Percentiles rank a stretch among this genome's conserved stretches.
Evolutionary conservation across 2,888 invertebrate genomes (phyloP).

Genomic region (Graphium colonna): DNA sequence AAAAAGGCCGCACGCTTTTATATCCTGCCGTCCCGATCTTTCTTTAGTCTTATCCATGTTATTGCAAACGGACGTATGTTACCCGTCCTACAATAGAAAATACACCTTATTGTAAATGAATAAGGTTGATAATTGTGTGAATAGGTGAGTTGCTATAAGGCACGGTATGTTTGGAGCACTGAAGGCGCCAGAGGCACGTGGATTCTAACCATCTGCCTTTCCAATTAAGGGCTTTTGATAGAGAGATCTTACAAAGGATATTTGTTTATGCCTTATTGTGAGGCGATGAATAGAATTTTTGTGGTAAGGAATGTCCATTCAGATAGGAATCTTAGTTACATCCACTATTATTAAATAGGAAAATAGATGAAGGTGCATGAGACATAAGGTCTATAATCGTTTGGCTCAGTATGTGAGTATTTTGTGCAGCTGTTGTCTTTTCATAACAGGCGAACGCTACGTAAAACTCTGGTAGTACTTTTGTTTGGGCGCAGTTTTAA

Average conservation of each 20-base stretch:
- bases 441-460: constrained; percentile 11
- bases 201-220: constrained; percentile 51
- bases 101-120: background rate
- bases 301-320: constrained; percentile 36
- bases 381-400: background rate
- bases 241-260: constrained; percentile 25
- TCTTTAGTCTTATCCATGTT: constrained; percentile 10
- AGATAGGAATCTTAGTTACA: constrained; percentile 31
- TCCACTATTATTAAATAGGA: background rate
- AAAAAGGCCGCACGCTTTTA: constrained; percentile 17
- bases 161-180: constrained; percentile 22
- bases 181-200: constrained; percentile 52
- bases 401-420: background rate
- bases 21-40: constrained; percentile 18
- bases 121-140: constrained; percentile 13
- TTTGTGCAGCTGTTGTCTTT: constrained; percentile 16
- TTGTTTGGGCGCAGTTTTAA: no score
- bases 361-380: background rate
- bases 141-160: background rate
- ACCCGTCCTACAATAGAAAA: background rate
- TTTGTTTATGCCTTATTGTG: constrained; percentile 38
- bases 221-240: constrained; percentile 46
- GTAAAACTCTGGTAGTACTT: no score
- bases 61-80: constrained; percentile 3
- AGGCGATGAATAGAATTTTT: constrained; percentile 35